Evolutionary conservation across 2,888 invertebrate species (phyloP).

Genomic region (Leptinotarsa rubiginosa): DNA sequence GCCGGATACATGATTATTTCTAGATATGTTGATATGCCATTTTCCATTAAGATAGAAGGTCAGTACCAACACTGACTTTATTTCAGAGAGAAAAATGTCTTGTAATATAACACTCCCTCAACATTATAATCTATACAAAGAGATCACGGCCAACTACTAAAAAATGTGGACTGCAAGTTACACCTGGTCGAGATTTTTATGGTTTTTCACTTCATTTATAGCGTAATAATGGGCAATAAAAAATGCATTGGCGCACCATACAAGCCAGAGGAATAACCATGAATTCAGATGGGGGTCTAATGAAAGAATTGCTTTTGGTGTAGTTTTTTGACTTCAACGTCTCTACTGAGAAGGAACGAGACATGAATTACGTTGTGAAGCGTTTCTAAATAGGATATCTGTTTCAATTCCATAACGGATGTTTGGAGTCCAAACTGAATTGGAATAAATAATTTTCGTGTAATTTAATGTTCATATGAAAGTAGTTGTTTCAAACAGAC

Average conservation of each 20-base stretch:
- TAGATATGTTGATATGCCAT: not conserved
- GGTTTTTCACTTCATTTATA: constrained; percentile 23
- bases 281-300: too few species aligned
- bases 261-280: not conserved
- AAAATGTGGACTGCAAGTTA: constrained; percentile 30
- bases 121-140: constrained; percentile 24
- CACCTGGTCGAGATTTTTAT: constrained; percentile 29
- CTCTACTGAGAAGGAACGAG: too few species aligned
- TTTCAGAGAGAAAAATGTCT: not conserved
- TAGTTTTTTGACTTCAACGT: too few species aligned
- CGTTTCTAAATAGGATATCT: too few species aligned
- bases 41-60: constrained; percentile 3
- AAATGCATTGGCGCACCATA: constrained; percentile 11
- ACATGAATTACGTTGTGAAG: too few species aligned
- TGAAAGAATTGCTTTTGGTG: not conserved
- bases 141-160: constrained; percentile 36
- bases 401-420: too few species aligned
- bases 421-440: too few species aligned
- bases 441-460: too few species aligned
- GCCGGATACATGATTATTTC: not conserved
- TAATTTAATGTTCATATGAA: too few species aligned
- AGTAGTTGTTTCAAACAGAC: too few species aligned
- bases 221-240: constrained; percentile 16
- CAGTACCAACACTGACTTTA: not conserved
- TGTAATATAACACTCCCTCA: not conserved